Conservation (phyloP, 2,113 vertebrate species). For the Callopanchax toddi region DNA sequence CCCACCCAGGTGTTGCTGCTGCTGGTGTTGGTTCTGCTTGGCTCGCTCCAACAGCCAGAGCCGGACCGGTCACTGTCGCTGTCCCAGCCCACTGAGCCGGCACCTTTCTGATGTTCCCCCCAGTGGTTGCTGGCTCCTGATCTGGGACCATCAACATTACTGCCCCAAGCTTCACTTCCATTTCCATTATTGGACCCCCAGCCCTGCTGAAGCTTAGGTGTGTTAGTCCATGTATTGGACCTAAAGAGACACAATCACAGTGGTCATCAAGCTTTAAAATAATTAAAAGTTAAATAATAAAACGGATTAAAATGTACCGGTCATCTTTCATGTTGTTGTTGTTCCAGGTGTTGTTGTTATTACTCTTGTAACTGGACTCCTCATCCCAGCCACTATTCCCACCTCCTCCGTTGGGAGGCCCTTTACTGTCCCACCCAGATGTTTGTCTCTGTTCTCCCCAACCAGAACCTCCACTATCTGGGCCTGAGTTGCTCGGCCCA, state of each 20-base stretch:
- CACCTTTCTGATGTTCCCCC: conserved; percentile 86
- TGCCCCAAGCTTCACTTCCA: conserved; percentile 79
- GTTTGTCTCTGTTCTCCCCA: conserved; percentile 65
- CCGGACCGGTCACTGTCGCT: conserved; percentile 91
- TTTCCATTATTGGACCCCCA: conserved; percentile 83
- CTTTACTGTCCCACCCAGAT: conserved; percentile 89
- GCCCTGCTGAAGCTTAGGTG: conserved; percentile 86
- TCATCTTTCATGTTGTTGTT: conserved; percentile 72
- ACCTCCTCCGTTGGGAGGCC: conserved; percentile 78
- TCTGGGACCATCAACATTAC: conserved; percentile 73
- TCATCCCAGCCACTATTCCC: conserved; percentile 79
- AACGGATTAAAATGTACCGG: conserved; percentile 55
- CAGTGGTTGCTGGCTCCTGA: conserved; percentile 83
- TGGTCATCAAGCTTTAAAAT: neutral
- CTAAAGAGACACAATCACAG: conserved; percentile 39
- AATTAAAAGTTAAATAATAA: neutral
- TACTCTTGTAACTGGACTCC: conserved; percentile 64
- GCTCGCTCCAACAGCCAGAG: conserved; percentile 90
- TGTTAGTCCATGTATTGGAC: conserved; percentile 87
- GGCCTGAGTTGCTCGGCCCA: conserved; percentile 82
- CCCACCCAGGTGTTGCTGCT: conserved; percentile 87
- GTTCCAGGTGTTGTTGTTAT: conserved; percentile 67
- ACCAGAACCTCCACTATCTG: conserved; percentile 64
- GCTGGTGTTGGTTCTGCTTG: conserved; percentile 82
- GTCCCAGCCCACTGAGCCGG: conserved; percentile 85